These are phyloP conservation scores for Solen grandis DNA, from an alignment of 1,140 invertebrate genomes.

Conservation along the genomic window DNA sequence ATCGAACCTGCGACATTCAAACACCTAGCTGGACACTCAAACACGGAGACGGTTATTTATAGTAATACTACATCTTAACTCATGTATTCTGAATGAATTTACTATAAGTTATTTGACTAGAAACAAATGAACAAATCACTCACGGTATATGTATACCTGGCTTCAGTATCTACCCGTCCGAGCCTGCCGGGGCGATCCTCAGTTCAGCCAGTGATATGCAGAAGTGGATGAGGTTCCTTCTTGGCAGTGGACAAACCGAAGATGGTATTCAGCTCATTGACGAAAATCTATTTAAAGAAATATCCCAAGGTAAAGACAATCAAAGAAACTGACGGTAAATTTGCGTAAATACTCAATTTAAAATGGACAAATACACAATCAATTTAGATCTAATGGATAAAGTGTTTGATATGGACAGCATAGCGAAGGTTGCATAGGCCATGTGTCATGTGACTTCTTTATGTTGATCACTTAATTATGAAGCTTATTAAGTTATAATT, in stretches of 20 bases:
- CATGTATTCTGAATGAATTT: too few species aligned
- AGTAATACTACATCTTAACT: too few species aligned
- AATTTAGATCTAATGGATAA: neutral
- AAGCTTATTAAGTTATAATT: too few species aligned
- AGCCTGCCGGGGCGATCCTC: slow-evolving; percentile 23
- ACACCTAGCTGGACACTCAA: too few species aligned
- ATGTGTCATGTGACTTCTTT: neutral
- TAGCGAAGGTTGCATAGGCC: neutral
- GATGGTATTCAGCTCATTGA: neutral
- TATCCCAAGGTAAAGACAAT: neutral
- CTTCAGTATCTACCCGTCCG: slow-evolving; percentile 7
- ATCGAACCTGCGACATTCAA: too few species aligned
- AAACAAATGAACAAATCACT: too few species aligned
- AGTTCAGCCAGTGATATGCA: slow-evolving; percentile 3
- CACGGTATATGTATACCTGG: too few species aligned
- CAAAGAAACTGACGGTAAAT: neutral
- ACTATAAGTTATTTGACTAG: too few species aligned
- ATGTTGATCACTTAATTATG: neutral
- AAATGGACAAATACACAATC: neutral
- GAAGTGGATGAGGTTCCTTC: neutral
- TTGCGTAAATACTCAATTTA: neutral
- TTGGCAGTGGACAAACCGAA: neutral
- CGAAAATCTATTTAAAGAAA: neutral
- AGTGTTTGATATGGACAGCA: neutral
- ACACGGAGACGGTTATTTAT: too few species aligned